A percentile compares a stretch with the other conserved stretches of the same genome.
Conservation (phyloP, 2,888 invertebrate genomes). For the Argynnis bischoffii region DNA sequence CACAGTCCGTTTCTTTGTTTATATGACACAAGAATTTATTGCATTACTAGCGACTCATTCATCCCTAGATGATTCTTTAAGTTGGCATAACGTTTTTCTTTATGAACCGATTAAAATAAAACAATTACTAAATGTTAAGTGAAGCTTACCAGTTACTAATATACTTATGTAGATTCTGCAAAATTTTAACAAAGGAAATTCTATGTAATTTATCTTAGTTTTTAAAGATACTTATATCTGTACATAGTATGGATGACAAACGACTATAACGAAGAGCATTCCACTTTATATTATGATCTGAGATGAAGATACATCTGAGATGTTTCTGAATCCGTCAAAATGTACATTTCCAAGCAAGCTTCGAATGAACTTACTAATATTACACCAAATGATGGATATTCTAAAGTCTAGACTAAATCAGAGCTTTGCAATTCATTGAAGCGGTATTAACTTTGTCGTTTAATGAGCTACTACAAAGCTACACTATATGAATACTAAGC, state of each 20-base stretch:
- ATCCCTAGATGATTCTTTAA: too few species aligned
- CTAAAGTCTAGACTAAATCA: constrained; percentile 32
- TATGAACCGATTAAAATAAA: too few species aligned
- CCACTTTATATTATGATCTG: constrained; percentile 5
- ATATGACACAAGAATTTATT: too few species aligned
- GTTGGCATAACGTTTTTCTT: too few species aligned
- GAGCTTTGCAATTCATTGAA: constrained; percentile 23
- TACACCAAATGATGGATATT: constrained; percentile 26
- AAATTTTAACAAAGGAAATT: too few species aligned
- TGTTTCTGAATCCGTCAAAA: constrained; percentile 3
- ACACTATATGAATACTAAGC: constrained; percentile 12
- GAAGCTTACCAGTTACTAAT: too few species aligned
- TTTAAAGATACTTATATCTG: not conserved
- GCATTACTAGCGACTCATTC: too few species aligned
- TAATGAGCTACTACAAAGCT: constrained; percentile 17
- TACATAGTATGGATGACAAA: not conserved
- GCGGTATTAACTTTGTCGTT: constrained; percentile 9
- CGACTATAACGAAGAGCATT: not conserved
- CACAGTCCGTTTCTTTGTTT: too few species aligned
- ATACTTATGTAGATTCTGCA: too few species aligned
- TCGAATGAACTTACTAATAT: constrained; percentile 12
- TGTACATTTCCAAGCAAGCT: constrained; percentile 14
- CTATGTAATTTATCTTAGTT: too few species aligned
- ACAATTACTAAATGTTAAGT: too few species aligned
- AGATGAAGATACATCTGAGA: constrained; percentile 1